Base-by-base conservation (phyloP, 2,113 vertebrate genomes). In the Syrmaticus mikado region DNA sequence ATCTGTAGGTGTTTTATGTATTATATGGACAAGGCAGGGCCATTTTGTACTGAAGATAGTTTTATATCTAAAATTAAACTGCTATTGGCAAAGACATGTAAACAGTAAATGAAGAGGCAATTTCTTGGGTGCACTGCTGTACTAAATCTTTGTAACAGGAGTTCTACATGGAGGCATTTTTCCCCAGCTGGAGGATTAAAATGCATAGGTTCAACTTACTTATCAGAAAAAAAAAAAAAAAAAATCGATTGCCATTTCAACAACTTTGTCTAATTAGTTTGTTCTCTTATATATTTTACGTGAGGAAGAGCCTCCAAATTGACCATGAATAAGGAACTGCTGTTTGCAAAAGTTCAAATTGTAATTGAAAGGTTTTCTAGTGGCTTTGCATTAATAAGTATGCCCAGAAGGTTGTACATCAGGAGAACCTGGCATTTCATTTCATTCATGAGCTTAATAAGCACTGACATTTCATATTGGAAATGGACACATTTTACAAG, bases 81-180 rank as follows among this genome's bases (percentile, higher is more conserved):
- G 68, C 77, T 30, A 2, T 67, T 85, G 86, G 74, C 66, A 94
- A 85, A 75, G 50, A 64, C 3, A 0, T 45, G n/a, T 61, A 78
- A 95, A 55, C 58, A 65, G 43, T 61, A 85, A 84, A 90, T 90
- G 85, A 91, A 93, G 73, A 89, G 36, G n/a, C 55, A 88, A 60
- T 84, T 91, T 95, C 65, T 85, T 86, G 21, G 3, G 28, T 1
- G 10, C 34, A 38, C 34, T 78, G 32, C 27, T 82, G 7, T 30
- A 84, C 72, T 79, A 92, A 79, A 65, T 73, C 53, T 73, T 67
- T 45, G 22, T 73, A 52, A 85, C 52, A 75, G 27, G 30, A 53
- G 7, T 74, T 78, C 40, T 70, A 24, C 8, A 58, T 43, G 11
- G 30, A 75, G 45, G 10, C 45, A 25, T 80, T 91, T 77, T 86